Evolutionary conservation across 2,113 vertebrate species (phyloP).

Genomic region (Nyctibius bracteatus): DNA sequence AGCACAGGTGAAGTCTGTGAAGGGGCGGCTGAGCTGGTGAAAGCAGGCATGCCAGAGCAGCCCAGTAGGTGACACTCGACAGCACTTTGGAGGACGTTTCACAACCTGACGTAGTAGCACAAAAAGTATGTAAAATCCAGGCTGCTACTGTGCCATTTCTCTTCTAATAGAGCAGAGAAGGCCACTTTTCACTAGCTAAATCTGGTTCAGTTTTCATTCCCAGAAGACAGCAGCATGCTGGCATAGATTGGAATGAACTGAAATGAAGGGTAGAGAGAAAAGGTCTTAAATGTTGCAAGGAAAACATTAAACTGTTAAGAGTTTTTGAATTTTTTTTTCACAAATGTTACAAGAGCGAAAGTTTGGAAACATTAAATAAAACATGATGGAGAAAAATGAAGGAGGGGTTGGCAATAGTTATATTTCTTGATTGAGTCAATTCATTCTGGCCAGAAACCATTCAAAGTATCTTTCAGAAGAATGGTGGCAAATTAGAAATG

Average conservation of each 20-base stretch:
- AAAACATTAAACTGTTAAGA: background rate
- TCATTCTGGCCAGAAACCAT: background rate
- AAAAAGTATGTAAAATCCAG: background rate
- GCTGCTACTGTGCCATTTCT: background rate
- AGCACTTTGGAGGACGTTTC: background rate
- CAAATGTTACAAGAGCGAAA: background rate
- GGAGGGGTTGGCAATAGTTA: background rate
- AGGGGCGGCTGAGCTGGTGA: background rate
- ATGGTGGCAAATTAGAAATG: background rate
- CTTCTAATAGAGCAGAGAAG: background rate
- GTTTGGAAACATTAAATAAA: conserved; percentile 15
- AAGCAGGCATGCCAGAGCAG: background rate
- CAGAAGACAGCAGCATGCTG: background rate
- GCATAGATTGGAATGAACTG: background rate
- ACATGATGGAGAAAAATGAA: background rate
- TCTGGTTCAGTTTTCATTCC: background rate
- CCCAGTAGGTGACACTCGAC: background rate
- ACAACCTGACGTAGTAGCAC: background rate
- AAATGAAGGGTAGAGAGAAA: background rate
- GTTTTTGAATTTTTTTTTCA: background rate
- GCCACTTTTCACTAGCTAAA: background rate
- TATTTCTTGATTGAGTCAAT: background rate
- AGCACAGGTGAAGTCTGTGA: rapidly evolving
- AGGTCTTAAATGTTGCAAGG: background rate
- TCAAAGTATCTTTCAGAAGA: background rate